These are phyloP conservation scores for Ceratosolen fusciceps DNA, from an alignment of 1,140 invertebrate genomes.

Conservation along the genomic window DNA sequence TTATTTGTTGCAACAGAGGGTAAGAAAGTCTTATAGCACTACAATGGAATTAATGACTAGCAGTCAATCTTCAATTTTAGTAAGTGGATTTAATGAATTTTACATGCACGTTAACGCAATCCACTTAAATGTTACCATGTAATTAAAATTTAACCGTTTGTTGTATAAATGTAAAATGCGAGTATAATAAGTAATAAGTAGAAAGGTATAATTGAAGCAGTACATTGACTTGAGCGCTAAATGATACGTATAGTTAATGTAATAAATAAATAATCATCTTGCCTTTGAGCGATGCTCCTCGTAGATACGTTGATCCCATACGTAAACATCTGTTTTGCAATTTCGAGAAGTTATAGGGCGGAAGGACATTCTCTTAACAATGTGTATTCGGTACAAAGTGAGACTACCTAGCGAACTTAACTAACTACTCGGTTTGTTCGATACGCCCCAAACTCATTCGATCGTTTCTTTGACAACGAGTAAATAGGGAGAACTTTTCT, in stretches of 20 bases:
- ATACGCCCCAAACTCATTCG: background rate
- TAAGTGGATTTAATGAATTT: too few species aligned
- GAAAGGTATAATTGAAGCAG: too few species aligned
- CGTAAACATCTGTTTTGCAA: conserved; percentile 32
- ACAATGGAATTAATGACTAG: too few species aligned
- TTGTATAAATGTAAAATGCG: too few species aligned
- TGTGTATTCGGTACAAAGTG: background rate
- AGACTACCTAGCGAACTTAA: background rate
- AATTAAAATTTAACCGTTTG: too few species aligned
- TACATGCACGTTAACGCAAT: too few species aligned
- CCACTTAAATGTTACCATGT: too few species aligned
- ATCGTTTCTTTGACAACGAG: conserved; percentile 56
- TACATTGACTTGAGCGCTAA: too few species aligned
- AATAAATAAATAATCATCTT: conserved; percentile 19
- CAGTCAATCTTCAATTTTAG: too few species aligned
- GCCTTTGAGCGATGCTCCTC: conserved; percentile 60
- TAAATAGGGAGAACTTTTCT: conserved; percentile 7
- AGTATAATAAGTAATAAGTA: too few species aligned
- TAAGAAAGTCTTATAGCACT: too few species aligned
- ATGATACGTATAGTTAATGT: background rate
- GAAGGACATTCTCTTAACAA: conserved; percentile 11
- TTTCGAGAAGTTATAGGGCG: background rate
- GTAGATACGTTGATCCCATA: conserved; percentile 53
- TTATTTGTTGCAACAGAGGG: too few species aligned
- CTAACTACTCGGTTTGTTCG: conserved; percentile 16